Base-by-base conservation (phyloP, 1,140 invertebrate species). In the Atopsyche davidsoni region DNA sequence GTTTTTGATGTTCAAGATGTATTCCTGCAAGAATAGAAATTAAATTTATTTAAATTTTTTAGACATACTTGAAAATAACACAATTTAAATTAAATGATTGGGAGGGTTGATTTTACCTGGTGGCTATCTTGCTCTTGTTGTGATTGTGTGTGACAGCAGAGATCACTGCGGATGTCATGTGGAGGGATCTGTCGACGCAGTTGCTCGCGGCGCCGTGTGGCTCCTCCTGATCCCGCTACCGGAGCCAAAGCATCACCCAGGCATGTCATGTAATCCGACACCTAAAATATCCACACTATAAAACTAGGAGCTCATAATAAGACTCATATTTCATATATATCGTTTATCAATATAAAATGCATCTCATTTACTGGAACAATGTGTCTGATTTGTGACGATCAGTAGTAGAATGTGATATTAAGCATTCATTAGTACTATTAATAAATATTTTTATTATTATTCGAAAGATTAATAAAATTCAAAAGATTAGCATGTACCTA, bases 101-200 rank as follows among this genome's bases (percentile, higher is more conserved):
- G 52, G 28, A n/a, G 43, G 31, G 43, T 53, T 18, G 0, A 38
- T 24, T 24, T 43, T 44, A 67, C 65, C 53, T 59, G 22, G 24
- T 59, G 51, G 32, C 53, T 56, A 28, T 55, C 38, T 66, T 75
- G 69, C 66, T 86, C 83, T 28, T 77, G 68, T 42, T 81, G 75
- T 2, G 76, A 79, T 7, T 85, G 68, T 51, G 78, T 72, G 59
- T 85, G 79, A 55, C 77, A 78, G 35, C 75, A 77, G 4, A 76
- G 60, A 1, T 64, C 60, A 3, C 75, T 73, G 66, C 86, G 80
- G 39, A 89, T 79, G 65, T 91, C 88, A 63, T 89, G 86, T 3
- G 86, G 73, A 4, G 87, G 87, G 24, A 92, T 73, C 67, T 91
- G 88, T 51, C 85, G 84, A 61, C 88, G 81, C 2, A 91, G 72